Conservation (phyloP, 2,113 vertebrate species). For the Tautogolabrus adspersus region DNA sequence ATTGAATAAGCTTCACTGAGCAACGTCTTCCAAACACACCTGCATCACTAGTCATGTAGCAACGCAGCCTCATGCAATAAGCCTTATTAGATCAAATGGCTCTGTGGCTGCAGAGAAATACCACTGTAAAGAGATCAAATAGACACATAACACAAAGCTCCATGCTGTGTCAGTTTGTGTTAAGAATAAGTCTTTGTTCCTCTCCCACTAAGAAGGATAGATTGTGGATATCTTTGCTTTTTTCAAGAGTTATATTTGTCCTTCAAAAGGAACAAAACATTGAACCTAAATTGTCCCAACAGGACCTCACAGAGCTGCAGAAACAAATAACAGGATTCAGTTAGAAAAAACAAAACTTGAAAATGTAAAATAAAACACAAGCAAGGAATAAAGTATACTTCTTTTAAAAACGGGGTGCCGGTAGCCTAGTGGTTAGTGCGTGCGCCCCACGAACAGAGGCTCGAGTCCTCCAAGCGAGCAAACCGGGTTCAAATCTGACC, state of each 20-base stretch:
- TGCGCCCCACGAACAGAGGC: too few species aligned
- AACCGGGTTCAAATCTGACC: too few species aligned
- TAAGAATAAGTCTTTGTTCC: slow-evolving; percentile 15
- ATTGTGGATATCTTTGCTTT: slow-evolving; percentile 11
- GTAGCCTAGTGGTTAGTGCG: too few species aligned
- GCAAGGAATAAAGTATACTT: background rate
- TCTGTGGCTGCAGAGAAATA: slow-evolving; percentile 58
- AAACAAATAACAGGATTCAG: background rate
- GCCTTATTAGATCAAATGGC: slow-evolving; percentile 72
- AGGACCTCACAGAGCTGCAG: slow-evolving; percentile 6
- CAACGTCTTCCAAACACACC: slow-evolving; percentile 57
- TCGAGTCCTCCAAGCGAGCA: too few species aligned
- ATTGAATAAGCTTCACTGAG: slow-evolving; percentile 59
- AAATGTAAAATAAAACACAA: slow-evolving; percentile 10
- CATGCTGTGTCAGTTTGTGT: slow-evolving; percentile 10
- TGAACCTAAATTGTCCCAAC: background rate
- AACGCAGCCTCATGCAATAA: slow-evolving; percentile 63
- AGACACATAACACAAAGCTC: slow-evolving; percentile 20
- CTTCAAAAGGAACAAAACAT: background rate
- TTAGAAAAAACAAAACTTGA: background rate
- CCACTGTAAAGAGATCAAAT: slow-evolving; percentile 53
- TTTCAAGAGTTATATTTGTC: slow-evolving; percentile 7
- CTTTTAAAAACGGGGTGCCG: too few species aligned
- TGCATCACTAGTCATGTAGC: slow-evolving; percentile 68
- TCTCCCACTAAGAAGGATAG: background rate